Evolutionary conservation across 2,113 vertebrate genomes (phyloP), one percentile per base, ranked within the genome.

Genomic region (Narcine bancroftii): DNA sequence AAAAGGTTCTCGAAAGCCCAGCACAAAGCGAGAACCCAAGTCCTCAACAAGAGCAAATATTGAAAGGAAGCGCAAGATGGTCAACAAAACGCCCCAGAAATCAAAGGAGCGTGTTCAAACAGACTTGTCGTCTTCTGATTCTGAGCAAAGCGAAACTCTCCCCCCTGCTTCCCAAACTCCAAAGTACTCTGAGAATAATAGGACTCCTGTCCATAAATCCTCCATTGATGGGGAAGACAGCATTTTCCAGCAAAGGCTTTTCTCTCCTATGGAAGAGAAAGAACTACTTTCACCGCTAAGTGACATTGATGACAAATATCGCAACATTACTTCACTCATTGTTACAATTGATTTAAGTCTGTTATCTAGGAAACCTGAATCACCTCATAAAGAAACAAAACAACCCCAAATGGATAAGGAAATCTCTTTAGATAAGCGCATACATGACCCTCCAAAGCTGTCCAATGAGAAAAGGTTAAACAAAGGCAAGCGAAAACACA

Each of bases 281-380:
- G 97, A 98, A 95, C 97, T 98, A 93, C 95, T 99, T 93, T 99
- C 99, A 47, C 99, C 99, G 0, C 97, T 99, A 92, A 99, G 98
- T 93, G 98, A 99, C 93, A 96, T 97, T 0, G 98, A 99, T 92
- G 98, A 98, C 93, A 97, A 97, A 93, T 97, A 97, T 93, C 95
- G 97, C 6, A 92, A 93, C 0, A 94, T 95, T 79, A 95, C 95
- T 92, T 95, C 95, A 87, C 96, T 99, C 92, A 96, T 99, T 92
- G 99, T 99, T 93, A 99, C 99, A 95, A 99, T 99, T 93, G 98
- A 99, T 95, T 96, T 99, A 95, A 98, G 93, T 95, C 96, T 99
- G 94, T 95, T 99, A 93, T 96, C 97, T 6, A 95, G 98, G 94
- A 97, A 99, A 93, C 98, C 98, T 11, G 98, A 98, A 93, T 97